Percentiles rank a stretch among this genome's conserved stretches.
These are phyloP conservation scores for Pseudocheirus occidentalis DNA, from an alignment of 2,797 vertebrate genomes.

Conservation along the genomic window DNA sequence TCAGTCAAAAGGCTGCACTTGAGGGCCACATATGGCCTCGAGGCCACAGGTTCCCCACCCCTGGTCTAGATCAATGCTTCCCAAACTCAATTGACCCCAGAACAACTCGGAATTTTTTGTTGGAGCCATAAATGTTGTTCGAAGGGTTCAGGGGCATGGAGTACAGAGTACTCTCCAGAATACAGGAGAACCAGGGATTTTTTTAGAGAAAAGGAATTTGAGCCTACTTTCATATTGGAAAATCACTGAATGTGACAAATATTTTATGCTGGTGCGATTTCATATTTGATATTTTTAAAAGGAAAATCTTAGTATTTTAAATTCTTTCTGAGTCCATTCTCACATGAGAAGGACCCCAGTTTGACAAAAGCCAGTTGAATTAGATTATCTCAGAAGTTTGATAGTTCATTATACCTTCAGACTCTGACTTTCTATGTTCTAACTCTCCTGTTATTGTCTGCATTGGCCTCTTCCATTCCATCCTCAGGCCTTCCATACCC, in stretches of 20 bases:
- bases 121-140: not conserved
- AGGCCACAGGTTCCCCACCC: no score
- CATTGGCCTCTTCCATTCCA: not conserved
- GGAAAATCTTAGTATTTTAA: not conserved
- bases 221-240: not conserved
- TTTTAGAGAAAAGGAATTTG: not conserved
- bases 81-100: not conserved
- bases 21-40: no score
- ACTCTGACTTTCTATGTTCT: constrained; percentile 17
- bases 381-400: constrained; percentile 6
- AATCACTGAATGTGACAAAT: not conserved
- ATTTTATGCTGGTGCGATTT: not conserved
- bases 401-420: not conserved
- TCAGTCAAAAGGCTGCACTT: no score
- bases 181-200: not conserved
- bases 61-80: not conserved
- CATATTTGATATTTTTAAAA: not conserved
- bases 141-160: not conserved
- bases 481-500: not conserved
- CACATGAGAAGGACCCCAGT: not conserved
- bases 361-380: not conserved
- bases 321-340: not conserved
- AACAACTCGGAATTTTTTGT: not conserved
- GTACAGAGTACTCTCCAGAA: no score
- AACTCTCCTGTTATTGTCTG: not conserved